A percentile compares a stretch with the other conserved stretches of the same genome.
These are phyloP conservation scores for Rhingia campestris DNA, from an alignment of 2,888 invertebrate genomes.

Conservation along the genomic window DNA sequence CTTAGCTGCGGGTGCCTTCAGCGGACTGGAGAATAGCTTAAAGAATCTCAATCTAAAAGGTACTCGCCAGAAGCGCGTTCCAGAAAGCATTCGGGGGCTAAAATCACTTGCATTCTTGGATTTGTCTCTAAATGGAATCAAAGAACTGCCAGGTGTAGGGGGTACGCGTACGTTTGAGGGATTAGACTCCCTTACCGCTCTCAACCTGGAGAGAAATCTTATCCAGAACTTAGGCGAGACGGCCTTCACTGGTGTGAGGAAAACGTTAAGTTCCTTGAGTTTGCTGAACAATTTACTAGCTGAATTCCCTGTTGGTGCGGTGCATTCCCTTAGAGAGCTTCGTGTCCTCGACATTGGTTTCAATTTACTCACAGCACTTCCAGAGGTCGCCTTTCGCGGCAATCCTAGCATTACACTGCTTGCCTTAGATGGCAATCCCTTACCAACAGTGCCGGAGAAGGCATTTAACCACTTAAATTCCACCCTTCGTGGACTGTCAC, in stretches of 20 bases:
- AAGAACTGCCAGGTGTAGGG: conserved; percentile 89
- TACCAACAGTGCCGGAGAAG: conserved; percentile 91
- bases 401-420: conserved; percentile 93
- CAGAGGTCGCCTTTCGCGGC: conserved; percentile 90
- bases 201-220: conserved; percentile 94
- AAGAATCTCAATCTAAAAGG: conserved; percentile 96
- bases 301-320: conserved; percentile 92
- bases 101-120: conserved; percentile 93
- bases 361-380: conserved; percentile 92
- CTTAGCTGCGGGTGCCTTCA: conserved; percentile 87
- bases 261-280: conserved; percentile 93
- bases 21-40: conserved; percentile 90
- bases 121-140: conserved; percentile 93
- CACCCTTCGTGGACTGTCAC: conserved; percentile 92
- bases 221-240: conserved; percentile 90
- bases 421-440: conserved; percentile 95
- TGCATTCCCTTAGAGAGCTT: conserved; percentile 90
- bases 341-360: conserved; percentile 96
- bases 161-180: conserved; percentile 89
- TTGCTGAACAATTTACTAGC: conserved; percentile 93
- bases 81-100: conserved; percentile 90
- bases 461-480: conserved; percentile 91
- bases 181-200: conserved; percentile 89
- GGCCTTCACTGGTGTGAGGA: conserved; percentile 91
- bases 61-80: conserved; percentile 90